A percentile compares a stretch with the other conserved stretches of the same genome.
Evolutionary conservation across 2,797 vertebrate species (phyloP).

Genomic region (Lophotriccus pileatus): DNA sequence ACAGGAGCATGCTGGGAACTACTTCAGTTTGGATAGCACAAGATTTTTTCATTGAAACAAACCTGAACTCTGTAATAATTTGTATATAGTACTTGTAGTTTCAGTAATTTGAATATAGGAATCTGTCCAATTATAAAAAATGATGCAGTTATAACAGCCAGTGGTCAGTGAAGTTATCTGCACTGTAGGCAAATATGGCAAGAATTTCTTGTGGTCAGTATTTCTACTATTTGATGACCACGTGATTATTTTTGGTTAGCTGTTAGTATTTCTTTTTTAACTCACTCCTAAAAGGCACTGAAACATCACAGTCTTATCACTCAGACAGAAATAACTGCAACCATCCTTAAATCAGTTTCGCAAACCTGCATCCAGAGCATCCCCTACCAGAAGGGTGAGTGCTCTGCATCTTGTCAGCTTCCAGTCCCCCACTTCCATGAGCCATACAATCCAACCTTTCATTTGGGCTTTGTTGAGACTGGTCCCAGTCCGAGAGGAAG

Average conservation of each 20-base stretch:
- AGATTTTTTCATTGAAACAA: not conserved
- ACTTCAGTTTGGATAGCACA: not conserved
- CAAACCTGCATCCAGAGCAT: not conserved
- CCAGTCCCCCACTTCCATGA: fast-evolving
- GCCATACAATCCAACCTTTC: not conserved
- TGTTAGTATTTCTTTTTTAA: constrained; percentile 9
- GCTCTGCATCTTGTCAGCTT: not conserved
- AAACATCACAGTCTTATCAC: not conserved
- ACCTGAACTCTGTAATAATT: not conserved
- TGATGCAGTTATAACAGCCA: not conserved
- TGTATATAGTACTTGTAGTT: not conserved
- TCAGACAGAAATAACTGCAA: not conserved
- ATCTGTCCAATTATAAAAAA: not conserved
- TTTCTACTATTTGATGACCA: constrained; percentile 11
- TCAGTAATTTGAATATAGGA: not conserved
- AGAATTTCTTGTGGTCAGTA: not conserved
- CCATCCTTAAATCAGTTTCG: not conserved
- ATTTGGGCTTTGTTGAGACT: not conserved
- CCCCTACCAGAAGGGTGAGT: not conserved
- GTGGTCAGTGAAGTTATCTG: not conserved
- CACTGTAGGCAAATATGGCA: not conserved
- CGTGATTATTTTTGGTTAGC: not conserved
- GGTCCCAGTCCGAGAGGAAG: not conserved
- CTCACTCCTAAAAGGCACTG: not conserved
- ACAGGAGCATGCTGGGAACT: not conserved